Evolutionary conservation across 2,113 vertebrate species (phyloP).

Genomic region (Lucifuga dentata): DNA sequence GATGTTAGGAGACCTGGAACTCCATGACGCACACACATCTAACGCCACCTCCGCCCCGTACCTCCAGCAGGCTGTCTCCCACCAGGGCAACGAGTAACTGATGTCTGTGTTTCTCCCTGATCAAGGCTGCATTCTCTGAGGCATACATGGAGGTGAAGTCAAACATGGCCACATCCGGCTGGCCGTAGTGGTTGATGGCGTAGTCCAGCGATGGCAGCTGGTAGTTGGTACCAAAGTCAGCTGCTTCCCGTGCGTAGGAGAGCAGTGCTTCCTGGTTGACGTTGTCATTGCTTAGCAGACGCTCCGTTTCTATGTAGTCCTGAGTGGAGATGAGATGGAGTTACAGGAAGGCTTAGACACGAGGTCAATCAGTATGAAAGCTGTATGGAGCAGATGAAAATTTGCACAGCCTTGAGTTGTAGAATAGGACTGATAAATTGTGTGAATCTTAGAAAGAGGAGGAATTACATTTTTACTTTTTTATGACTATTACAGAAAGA

Average conservation of each 20-base stretch:
- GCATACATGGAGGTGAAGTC: slow-evolving; percentile 99
- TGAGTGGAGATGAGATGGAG: slow-evolving; percentile 52
- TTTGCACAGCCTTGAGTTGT: no score
- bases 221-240: slow-evolving; percentile 97
- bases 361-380: background rate
- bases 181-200: slow-evolving; percentile 93
- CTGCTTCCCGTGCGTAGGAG: slow-evolving; percentile 94
- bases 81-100: slow-evolving; percentile 92
- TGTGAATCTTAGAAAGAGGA: no score
- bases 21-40: background rate
- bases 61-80: slow-evolving; percentile 97
- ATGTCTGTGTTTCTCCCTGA: slow-evolving; percentile 90
- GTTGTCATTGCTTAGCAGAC: slow-evolving; percentile 88
- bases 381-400: no score
- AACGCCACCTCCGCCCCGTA: slow-evolving; percentile 47
- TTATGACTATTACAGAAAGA: no score
- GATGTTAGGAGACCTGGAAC: background rate
- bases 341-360: background rate
- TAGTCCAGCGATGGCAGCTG: slow-evolving; percentile 96
- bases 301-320: slow-evolving; percentile 92
- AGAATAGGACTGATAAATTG: no score
- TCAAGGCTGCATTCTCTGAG: slow-evolving; percentile 92
- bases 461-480: no score
- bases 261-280: slow-evolving; percentile 92
- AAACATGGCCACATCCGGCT: slow-evolving; percentile 97